These are phyloP conservation scores for Synchiropus splendidus DNA, from an alignment of 2,113 vertebrate species.

Conservation along the genomic window DNA sequence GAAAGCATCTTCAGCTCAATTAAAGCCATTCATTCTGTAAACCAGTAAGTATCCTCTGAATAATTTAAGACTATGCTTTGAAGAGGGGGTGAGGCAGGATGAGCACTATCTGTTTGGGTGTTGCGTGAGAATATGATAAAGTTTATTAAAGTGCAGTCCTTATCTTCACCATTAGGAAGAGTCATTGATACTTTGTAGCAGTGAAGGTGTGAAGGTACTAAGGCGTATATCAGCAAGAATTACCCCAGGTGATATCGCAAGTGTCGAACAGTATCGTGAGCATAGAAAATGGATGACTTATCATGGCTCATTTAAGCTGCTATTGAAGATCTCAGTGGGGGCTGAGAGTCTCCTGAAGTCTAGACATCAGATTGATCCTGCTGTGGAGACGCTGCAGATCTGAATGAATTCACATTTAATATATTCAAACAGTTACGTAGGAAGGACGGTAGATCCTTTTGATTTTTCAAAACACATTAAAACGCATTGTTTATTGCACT, in stretches of 20 bases:
- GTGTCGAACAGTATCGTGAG: slow-evolving; percentile 15
- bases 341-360: neutral
- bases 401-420: neutral
- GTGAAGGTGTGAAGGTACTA: slow-evolving; percentile 6
- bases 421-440: too few relatives aligned
- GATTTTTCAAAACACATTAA: too few relatives aligned
- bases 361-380: slow-evolving; percentile 9
- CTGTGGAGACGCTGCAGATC: neutral
- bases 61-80: slow-evolving; percentile 67
- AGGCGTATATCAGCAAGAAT: slow-evolving; percentile 13
- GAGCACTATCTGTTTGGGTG: slow-evolving; percentile 49
- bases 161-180: slow-evolving; percentile 35
- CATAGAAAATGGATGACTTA: slow-evolving; percentile 25
- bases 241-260: slow-evolving; percentile 13
- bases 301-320: slow-evolving; percentile 1
- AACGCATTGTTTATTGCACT: too few relatives aligned
- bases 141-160: slow-evolving; percentile 31
- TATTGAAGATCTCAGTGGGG: slow-evolving; percentile 2
- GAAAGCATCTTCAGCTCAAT: slow-evolving; percentile 82
- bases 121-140: slow-evolving; percentile 62
- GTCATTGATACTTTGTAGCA: slow-evolving; percentile 24
- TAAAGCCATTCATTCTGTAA: slow-evolving; percentile 78
- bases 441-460: too few relatives aligned
- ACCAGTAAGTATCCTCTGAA: slow-evolving; percentile 84
- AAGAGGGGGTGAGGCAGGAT: slow-evolving; percentile 11